Base-by-base conservation (phyloP, 2,888 invertebrate species). In the Biston stratarius region DNA sequence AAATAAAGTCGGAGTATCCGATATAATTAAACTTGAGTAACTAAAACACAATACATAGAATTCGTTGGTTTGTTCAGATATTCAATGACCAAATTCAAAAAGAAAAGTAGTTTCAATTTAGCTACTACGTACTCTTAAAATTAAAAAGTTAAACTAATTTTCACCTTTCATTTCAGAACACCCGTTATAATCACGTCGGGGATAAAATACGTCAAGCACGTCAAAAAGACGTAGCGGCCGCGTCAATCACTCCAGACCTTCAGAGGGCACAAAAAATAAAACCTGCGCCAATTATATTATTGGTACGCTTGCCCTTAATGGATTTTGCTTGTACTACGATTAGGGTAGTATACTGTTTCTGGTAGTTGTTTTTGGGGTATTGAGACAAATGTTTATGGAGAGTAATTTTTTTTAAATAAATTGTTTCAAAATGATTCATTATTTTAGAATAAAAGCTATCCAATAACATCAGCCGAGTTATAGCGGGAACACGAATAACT, bases 191-290 rank as follows among this genome's bases (percentile, higher is more conserved):
- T 67, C 57, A 71, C 63, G 73, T 76, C 77, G 76, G 77, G 77
- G 85, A 89, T 85, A 87, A 87, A 88, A 89, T 82, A 83, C 87
- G 84, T 86, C 88, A 84, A 83, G 67, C 84, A 78, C 85, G 92
- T 92, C 94, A 91, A 89, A 91, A 89, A 90, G 92, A 91, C 84
- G 90, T 89, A 93, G 88, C 88, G 91, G 84, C 78, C 79, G 74
- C 90, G 92, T 94, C 93, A 92, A 89, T 94, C 94, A 93, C 79
- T 73, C 74, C 71, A 75, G 79, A 83, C 82, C 84, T 81, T 83
- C 83, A 59, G 81, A 76, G 81, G 79, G 79, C 82, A 81, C 85
- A 88, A 87, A 89, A 91, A 91, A 90, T 80, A 83, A 84, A 84
- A 78, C 77, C 76, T 76, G 83, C 84, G 87, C 89, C 89, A 92